These are phyloP conservation scores for Chionoecetes opilio DNA, from an alignment of 1,140 invertebrate species.

Conservation along the genomic window DNA sequence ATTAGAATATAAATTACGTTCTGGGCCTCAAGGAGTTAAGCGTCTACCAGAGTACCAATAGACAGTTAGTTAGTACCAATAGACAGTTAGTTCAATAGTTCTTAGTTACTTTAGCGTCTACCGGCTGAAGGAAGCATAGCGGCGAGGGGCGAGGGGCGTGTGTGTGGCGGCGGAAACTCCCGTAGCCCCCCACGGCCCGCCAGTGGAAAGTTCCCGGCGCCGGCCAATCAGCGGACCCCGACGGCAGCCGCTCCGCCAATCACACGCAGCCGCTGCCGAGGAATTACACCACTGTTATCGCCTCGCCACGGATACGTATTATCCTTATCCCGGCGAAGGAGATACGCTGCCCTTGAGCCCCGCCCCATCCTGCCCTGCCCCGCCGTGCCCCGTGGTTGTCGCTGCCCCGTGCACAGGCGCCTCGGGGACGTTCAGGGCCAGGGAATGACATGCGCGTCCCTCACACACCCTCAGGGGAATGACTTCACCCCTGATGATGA, in stretches of 20 bases:
- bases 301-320: too few species aligned
- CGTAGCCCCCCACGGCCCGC: neutral
- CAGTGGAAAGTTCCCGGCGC: conserved; percentile 23
- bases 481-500: neutral
- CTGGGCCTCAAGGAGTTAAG: too few species aligned
- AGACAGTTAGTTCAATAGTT: too few species aligned
- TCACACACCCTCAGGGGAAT: neutral
- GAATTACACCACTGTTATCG: neutral
- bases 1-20: too few species aligned
- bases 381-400: neutral
- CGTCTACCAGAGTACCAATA: too few species aligned
- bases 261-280: neutral
- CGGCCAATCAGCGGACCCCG: neutral
- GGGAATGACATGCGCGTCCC: neutral
- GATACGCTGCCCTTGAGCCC: neutral
- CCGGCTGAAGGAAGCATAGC: too few species aligned
- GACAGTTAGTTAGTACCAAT: too few species aligned
- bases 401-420: neutral
- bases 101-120: too few species aligned
- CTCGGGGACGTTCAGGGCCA: neutral
- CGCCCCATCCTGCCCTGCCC: neutral
- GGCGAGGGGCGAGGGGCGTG: neutral
- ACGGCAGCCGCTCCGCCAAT: neutral
- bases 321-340: neutral
- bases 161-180: conserved; percentile 3